These are phyloP conservation scores for Trachelus iudaicus DNA, from an alignment of 2,888 invertebrate genomes.

Conservation along the genomic window DNA sequence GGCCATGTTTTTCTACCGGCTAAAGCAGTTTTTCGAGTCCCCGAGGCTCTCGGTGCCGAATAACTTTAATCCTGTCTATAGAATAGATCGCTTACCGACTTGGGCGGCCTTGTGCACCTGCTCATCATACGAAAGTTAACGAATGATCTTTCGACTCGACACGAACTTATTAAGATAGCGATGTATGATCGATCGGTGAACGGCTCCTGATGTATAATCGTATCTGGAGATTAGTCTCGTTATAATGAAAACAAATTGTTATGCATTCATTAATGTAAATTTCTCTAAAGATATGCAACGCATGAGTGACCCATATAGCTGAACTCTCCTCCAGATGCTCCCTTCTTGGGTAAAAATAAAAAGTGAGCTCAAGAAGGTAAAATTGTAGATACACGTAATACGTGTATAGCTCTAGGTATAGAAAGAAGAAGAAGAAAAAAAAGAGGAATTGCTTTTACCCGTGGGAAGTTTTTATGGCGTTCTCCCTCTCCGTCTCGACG, in stretches of 20 bases:
- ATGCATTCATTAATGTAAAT: too few species aligned
- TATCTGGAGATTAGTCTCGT: neutral
- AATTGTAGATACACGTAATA: neutral
- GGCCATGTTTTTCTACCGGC: slow-evolving; percentile 20
- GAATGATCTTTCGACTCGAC: neutral
- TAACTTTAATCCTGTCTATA: neutral
- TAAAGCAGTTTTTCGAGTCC: slow-evolving; percentile 22
- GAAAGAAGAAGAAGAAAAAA: neutral
- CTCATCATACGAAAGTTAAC: neutral
- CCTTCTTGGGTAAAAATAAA: too few species aligned
- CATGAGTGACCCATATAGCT: too few species aligned
- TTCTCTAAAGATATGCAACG: too few species aligned
- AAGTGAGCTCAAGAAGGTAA: neutral
- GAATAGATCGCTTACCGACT: neutral
- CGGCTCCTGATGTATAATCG: neutral
- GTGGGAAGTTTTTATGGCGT: neutral
- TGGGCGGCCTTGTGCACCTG: neutral
- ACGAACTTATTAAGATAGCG: neutral
- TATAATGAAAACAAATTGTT: neutral
- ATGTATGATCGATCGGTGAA: neutral
- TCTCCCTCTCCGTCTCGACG: neutral
- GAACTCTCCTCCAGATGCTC: too few species aligned
- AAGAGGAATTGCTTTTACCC: neutral
- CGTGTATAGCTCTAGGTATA: neutral
- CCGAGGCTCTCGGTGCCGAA: slow-evolving; percentile 15